Evolutionary conservation across 2,113 vertebrate genomes (phyloP), one percentile per base, ranked within the genome.

Genomic region (Triplophysa rosa): DNA sequence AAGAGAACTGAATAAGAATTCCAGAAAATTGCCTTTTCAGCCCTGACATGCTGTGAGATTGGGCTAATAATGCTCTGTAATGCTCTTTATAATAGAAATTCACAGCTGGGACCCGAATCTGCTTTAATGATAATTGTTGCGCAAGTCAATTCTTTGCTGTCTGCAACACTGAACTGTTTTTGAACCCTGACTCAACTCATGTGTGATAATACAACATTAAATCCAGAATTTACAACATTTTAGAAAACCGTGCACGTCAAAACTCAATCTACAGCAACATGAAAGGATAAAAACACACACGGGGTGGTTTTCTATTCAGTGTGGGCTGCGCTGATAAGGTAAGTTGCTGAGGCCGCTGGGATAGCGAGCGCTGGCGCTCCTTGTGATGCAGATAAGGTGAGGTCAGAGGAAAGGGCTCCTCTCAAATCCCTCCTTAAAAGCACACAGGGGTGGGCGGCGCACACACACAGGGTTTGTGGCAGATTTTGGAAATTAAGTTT

Each of bases 161-260:
- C n/a, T 56, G 19, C 2, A 21, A 24, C 11, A 24, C 5, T 67
- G 65, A 67, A 23, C 40, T 21, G n/a, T 2, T 29, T 9, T 26
- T n/a, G 68, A 70, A 70, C 40, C 21, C 66, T 10, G 8, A 58
- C 54, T n/a, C 54, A 21, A 58, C n/a, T 58, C 14, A 67, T 16
- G 42, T 47, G 42, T n/a, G 42, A 67, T 56, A n/a, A 56, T 33
- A 37, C 49, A 5, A 52, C 37, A 66, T 65, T 29, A 86, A 85
- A 86, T 77, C 80, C 19, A 47, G 45, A 75, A 63, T 80, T 70
- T 17, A 21, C 67, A 68, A 24, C 2, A 4, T 26, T 3, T 49
- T 33, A 54, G 59, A 59, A 37, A 37, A 37, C 33, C 3, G 33
- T 11, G 69, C 67, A 58, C 16, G 56, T 63, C 54, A 23, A 40